phyloP scores from a whole-genome alignment of 2,797 vertebrate genomes.

The Dermochelys coriacea region DNA sequence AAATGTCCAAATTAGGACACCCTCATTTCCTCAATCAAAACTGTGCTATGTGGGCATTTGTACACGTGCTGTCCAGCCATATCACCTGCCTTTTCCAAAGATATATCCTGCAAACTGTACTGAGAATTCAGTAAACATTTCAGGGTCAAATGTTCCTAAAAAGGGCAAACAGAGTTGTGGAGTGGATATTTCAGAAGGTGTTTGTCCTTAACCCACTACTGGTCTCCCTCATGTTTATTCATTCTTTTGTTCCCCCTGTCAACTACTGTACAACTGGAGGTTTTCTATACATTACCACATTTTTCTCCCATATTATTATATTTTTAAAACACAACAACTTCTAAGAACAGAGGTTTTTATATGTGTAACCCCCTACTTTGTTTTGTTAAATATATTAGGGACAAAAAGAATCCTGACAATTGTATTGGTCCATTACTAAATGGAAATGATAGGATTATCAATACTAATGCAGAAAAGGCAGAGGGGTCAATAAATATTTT shows the following conservation, averaged over 20 bases:
- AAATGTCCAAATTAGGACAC: conserved; percentile 22
- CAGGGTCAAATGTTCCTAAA: rapidly evolving
- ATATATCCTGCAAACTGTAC: rapidly evolving
- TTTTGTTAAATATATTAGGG: neutral
- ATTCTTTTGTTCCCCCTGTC: neutral
- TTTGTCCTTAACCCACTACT: neutral
- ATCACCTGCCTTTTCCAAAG: neutral
- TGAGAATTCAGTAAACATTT: neutral
- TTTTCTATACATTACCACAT: neutral
- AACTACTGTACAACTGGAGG: neutral
- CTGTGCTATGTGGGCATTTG: neutral
- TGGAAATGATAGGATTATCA: neutral
- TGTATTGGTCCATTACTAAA: neutral
- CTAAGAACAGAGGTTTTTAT: neutral
- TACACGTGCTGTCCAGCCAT: rapidly evolving
- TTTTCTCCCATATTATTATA: neutral
- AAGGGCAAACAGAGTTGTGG: neutral
- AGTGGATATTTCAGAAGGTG: rapidly evolving
- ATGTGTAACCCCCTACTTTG: neutral
- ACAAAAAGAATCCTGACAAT: too few species aligned
- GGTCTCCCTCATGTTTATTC: rapidly evolving
- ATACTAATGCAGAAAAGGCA: neutral
- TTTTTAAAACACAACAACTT: neutral
- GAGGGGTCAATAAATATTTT: neutral
- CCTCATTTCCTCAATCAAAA: too few species aligned